Percentiles rank a stretch among this genome's conserved stretches.
phyloP scores from a whole-genome alignment of 2,888 invertebrate genomes.

The Caradrina kadenii region DNA sequence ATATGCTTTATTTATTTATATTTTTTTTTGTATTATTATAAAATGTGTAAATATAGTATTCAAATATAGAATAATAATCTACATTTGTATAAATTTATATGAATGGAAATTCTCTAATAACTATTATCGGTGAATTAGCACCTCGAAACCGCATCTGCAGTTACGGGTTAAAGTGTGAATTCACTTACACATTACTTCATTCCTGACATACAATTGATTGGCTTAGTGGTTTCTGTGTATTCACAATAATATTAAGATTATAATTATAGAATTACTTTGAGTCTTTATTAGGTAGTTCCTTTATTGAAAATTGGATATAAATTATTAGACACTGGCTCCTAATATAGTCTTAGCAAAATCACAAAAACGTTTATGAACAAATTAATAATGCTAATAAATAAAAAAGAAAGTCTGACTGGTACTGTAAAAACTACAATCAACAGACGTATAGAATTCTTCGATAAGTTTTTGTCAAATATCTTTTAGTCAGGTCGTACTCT shows the following conservation, averaged over 20 bases:
- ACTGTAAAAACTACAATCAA: too few species aligned
- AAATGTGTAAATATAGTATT: too few species aligned
- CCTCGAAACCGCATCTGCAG: slow-evolving; percentile 22
- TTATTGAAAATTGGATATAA: too few species aligned
- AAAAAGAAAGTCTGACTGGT: too few species aligned
- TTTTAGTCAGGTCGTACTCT: too few species aligned
- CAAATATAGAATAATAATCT: not conserved
- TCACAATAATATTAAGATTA: not conserved
- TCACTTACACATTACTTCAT: slow-evolving; percentile 14
- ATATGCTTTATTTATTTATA: too few species aligned
- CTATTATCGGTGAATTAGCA: slow-evolving; percentile 15
- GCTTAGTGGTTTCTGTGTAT: not conserved
- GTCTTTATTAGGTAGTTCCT: not conserved
- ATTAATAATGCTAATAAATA: too few species aligned
- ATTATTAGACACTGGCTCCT: too few species aligned
- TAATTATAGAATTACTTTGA: not conserved
- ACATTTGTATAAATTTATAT: not conserved
- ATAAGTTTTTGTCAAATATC: too few species aligned
- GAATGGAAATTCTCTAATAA: not conserved
- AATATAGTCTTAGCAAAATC: too few species aligned
- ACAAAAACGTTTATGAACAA: too few species aligned
- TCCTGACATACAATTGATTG: slow-evolving; percentile 15
- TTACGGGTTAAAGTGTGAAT: slow-evolving; percentile 36
- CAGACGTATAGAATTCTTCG: not conserved
- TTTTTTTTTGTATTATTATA: too few species aligned